Conservation (phyloP, 2,888 invertebrate genomes). For the Drosophila quinaria region DNA sequence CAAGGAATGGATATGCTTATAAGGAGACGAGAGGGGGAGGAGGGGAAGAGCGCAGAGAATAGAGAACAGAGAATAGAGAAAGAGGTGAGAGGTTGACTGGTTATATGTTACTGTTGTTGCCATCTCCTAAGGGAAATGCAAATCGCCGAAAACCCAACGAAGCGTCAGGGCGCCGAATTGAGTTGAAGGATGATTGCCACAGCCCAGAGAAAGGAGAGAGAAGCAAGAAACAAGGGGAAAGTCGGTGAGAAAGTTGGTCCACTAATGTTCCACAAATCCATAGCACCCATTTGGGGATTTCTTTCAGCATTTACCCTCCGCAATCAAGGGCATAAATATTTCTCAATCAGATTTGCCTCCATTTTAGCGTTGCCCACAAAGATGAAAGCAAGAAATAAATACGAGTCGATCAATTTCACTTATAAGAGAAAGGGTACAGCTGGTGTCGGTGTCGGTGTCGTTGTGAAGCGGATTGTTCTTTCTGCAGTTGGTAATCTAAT, state of each 20-base stretch:
- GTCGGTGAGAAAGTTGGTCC: constrained; percentile 8
- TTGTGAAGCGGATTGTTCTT: constrained; percentile 4
- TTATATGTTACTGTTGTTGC: constrained; percentile 30
- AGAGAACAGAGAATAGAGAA: neutral
- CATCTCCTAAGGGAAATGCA: constrained; percentile 64
- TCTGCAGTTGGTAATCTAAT: constrained; percentile 78
- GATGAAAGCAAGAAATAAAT: constrained; percentile 16
- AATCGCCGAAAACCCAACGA: constrained; percentile 71
- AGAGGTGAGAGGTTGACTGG: constrained; percentile 10
- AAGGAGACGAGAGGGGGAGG: neutral
- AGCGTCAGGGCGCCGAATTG: constrained; percentile 60
- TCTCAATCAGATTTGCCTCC: constrained; percentile 6
- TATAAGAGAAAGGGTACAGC: constrained; percentile 12
- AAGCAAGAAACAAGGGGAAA: neutral
- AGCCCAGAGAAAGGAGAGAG: neutral
- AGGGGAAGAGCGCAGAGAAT: neutral
- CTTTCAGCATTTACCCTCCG: constrained; percentile 11
- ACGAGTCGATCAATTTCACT: constrained; percentile 3
- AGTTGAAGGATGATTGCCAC: constrained; percentile 48
- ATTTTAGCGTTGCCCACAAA: neutral
- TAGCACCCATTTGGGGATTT: constrained; percentile 64
- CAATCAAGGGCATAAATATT: constrained; percentile 18
- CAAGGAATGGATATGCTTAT: constrained; percentile 36
- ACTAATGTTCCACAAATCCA: constrained; percentile 66
- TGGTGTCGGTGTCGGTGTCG: constrained; percentile 10